phyloP scores from a whole-genome alignment of 2,888 invertebrate species.

The Hyppa rectilinea region DNA sequence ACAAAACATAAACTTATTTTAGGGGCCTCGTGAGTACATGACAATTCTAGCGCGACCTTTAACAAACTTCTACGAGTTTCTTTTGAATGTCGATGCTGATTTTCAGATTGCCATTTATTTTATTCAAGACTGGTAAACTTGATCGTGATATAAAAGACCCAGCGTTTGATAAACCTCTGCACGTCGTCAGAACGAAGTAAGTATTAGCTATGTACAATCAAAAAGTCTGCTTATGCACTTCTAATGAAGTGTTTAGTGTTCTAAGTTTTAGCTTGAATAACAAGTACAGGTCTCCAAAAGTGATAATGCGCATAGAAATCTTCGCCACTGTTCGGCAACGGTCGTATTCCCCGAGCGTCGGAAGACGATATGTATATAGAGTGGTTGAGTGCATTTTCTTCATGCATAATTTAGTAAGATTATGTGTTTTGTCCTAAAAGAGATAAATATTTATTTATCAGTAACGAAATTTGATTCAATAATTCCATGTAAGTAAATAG shows the following conservation, averaged over 20 bases:
- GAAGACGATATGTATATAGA: too few species aligned
- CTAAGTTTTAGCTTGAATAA: not conserved
- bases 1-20: conserved; percentile 87
- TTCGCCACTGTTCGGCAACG: too few species aligned
- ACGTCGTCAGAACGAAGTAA: conserved; percentile 78
- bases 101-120: conserved; percentile 85
- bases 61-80: not conserved
- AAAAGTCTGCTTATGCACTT: not conserved
- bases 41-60: not conserved
- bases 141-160: conserved; percentile 84
- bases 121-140: conserved; percentile 85
- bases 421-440: too few species aligned
- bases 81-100: not conserved
- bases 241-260: too few species aligned
- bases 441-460: too few species aligned
- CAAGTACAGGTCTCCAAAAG: not conserved
- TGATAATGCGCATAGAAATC: too few species aligned
- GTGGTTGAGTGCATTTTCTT: too few species aligned
- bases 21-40: conserved; percentile 83
- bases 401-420: too few species aligned
- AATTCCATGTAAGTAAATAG: too few species aligned
- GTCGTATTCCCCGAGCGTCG: too few species aligned
- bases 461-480: too few species aligned
- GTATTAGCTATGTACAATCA: not conserved
- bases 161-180: conserved; percentile 81